Conservation (phyloP, 2,113 vertebrate species). For the Callorhinus ursinus region DNA sequence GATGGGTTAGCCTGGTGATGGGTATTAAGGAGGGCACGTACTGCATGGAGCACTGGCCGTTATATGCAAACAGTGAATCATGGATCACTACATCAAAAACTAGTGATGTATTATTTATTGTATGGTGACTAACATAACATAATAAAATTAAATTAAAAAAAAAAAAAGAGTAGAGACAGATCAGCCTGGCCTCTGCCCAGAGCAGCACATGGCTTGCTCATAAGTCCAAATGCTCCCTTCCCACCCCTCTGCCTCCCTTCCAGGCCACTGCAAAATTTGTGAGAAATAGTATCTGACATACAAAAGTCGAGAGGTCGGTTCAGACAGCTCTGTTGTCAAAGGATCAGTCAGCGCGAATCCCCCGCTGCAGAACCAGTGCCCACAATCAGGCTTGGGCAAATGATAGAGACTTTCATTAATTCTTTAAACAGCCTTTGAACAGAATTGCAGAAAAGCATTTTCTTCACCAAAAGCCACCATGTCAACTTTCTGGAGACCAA, state of each 20-base stretch:
- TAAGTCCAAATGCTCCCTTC: not conserved
- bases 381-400: not conserved
- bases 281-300: not conserved
- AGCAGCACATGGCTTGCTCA: not conserved
- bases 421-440: slow-evolving; percentile 57
- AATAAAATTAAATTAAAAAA: no score
- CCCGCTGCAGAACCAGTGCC: slow-evolving; percentile 9
- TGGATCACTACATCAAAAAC: no score
- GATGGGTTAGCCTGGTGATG: no score
- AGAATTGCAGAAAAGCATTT: slow-evolving; percentile 14
- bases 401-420: slow-evolving; percentile 43
- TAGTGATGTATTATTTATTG: no score
- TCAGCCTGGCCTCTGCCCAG: not conserved
- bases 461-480: slow-evolving; percentile 35
- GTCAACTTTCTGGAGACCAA: slow-evolving; percentile 49
- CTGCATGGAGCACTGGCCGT: no score
- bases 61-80: no score
- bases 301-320: not conserved
- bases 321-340: slow-evolving; percentile 23
- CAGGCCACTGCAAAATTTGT: not conserved
- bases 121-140: no score
- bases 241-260: not conserved
- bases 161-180: not conserved
- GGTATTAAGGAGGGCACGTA: no score
- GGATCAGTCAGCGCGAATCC: slow-evolving; percentile 49